Base-by-base conservation (phyloP, 2,113 vertebrate genomes). In the Tragelaphus buxtoni region DNA sequence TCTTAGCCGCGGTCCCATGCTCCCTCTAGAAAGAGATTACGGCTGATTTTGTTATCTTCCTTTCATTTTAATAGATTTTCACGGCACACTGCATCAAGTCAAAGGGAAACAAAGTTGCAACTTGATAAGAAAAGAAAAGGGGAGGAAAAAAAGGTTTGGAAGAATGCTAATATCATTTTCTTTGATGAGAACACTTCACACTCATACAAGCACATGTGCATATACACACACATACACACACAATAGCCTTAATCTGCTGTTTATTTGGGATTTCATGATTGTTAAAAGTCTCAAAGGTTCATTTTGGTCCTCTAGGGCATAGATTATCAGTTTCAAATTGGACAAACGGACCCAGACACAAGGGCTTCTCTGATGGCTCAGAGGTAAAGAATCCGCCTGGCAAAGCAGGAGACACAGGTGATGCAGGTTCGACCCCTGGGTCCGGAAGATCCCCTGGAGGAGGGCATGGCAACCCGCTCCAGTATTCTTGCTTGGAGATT, bases 221-320 rank as follows among this genome's bases (percentile, higher is more conserved):
- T 8, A 28, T 1, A 30, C 3, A 13, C 2, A 3, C 8, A 22
- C 12, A 77, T 4, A 4, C 4, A 24, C 4, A 2, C 7, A 4
- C n/a, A 7, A 5, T 2, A 56, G 32, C 24, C 79, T 83, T 18
- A 28, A 74, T 30, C 86, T 69, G 74, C 79, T 7, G 0, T 60
- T 90, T 63, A 39, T 9, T 55, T 20, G 56, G 77, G 69, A 58
- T 24, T 79, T 72, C 55, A 35, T 80, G 24, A 85, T n/a, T 28
- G 61, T 17, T 39, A 49, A 95, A 96, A 95, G 24, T 55, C 77
- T 72, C 81, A 35, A 85, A 56, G n/a, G 8, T 53, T 53, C 79
- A 49, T 83, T 60, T 72, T 90, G 65, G 20, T 90, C 56, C 35
- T 53, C 39, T 22, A 53, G 30, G 26, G 26, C 45, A 95, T 18